Conservation (phyloP, 1,140 invertebrate species). For the Camponotus floridanus region DNA sequence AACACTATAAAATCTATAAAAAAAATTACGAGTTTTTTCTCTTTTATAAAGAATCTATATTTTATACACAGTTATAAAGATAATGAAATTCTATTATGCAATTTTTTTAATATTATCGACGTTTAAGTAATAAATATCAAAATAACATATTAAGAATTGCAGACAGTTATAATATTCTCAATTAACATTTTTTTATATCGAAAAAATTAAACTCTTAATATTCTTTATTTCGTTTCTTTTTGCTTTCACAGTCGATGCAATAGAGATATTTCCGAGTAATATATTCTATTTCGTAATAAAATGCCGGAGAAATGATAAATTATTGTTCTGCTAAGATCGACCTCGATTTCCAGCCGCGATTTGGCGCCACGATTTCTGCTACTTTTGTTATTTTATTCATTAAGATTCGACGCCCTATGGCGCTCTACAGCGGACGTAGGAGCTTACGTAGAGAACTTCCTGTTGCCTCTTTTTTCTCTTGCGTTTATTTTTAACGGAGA, state of each 20-base stretch:
- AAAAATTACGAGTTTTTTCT: neutral
- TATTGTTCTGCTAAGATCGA: conserved; percentile 48
- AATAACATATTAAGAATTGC: neutral
- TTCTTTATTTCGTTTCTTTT: neutral
- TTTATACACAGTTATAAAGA: neutral
- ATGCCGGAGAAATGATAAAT: conserved; percentile 38
- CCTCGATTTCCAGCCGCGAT: neutral
- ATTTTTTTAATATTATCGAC: neutral
- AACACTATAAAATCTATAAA: neutral
- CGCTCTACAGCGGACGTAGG: neutral
- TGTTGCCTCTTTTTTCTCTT: conserved; percentile 52
- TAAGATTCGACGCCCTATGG: conserved; percentile 27
- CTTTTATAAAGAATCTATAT: neutral
- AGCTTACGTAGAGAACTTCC: conserved; percentile 57
- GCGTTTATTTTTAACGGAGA: conserved; percentile 72
- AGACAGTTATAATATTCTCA: neutral
- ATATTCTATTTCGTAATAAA: conserved; percentile 10
- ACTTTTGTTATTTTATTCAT: conserved; percentile 54
- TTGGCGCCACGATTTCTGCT: neutral
- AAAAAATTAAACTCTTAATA: neutral
- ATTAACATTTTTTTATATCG: neutral
- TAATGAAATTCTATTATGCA: neutral
- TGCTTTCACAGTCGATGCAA: neutral
- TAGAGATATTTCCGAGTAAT: neutral
- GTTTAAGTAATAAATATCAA: neutral